Base-by-base conservation (phyloP, 2,888 invertebrate species). In the Parthenolecanium corni region DNA sequence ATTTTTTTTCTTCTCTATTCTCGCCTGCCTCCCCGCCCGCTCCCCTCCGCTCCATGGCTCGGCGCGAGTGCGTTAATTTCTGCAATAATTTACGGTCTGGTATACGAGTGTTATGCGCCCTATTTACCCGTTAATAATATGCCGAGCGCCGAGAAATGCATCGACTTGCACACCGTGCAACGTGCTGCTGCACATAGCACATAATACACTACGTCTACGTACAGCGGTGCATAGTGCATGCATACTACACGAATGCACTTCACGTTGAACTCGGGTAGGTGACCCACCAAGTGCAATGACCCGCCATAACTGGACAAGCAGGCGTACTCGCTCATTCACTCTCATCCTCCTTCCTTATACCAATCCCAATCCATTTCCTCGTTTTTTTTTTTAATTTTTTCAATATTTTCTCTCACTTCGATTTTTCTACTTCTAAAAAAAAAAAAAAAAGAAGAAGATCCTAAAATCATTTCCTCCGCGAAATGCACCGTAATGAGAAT, bases 261-360 rank as follows among this genome's bases (percentile, higher is more conserved):
- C 52, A 51, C 31, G 52, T 52, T 24, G 31, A 52, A 24, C 52
- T 52, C 52, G 31, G 31, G 31, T 25, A 52, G 9, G 31, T 52
- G 52, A 52, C 52, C 52, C 52, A 52, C 31, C 52, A 31, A 52
- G 52, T 52, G 52, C 52, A 52, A 52, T 52, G 52, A 52, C 52
- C 52, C 52, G 52, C 31, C 16, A 23, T 25, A 52, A 52, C 52
- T 52, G 52, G 52, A 52, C 52, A 25, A 24, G 52, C 18, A 52
- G 52, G 52, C 52, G 52, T 9, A 52, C 18, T 52, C 52, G 14
- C 31, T 14, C 16, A 24, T 12, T 2, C 14, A 9, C 25, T 11
- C 36, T 36, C 52, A 1, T n/a, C 14, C 52, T 52, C 16, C n/a
- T 4, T 14, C 4, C 52, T 52, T 9, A 12, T 18, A 23, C 49